Percentiles rank a stretch among this genome's conserved stretches.
phyloP scores from a whole-genome alignment of 2,797 vertebrate genomes.

The Enteromius thamalakanensis region DNA sequence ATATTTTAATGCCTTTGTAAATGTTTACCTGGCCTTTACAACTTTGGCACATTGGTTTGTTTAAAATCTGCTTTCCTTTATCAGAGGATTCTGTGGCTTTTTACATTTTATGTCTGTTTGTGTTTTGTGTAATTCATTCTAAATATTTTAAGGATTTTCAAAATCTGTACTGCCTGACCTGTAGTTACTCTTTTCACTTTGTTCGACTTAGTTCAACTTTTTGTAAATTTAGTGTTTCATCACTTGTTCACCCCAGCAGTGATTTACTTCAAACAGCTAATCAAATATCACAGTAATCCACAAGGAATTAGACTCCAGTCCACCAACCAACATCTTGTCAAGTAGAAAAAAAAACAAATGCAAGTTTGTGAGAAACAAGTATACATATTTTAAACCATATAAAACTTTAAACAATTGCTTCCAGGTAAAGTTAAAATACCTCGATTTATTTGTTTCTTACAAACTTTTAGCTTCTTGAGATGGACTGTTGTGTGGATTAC shows the following conservation, averaged over 20 bases:
- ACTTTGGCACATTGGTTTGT: conserved; percentile 15
- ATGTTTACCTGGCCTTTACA: conserved; percentile 18
- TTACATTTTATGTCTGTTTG: conserved; percentile 14
- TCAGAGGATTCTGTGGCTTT: conserved; percentile 6
- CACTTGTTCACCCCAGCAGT: neutral
- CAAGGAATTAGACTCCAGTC: neutral
- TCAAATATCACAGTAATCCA: neutral
- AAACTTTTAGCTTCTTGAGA: too few species aligned
- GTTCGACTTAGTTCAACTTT: neutral
- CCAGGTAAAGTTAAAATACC: neutral
- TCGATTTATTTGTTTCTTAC: too few species aligned
- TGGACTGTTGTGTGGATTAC: neutral
- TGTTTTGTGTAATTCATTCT: conserved; percentile 22
- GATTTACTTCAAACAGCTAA: neutral
- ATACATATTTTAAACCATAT: neutral
- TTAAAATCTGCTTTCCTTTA: neutral
- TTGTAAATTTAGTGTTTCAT: neutral
- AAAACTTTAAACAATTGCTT: neutral
- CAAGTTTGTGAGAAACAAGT: neutral
- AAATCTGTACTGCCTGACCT: neutral
- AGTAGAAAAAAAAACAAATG: neutral
- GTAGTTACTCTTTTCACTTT: conserved; percentile 5
- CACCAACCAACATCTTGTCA: neutral
- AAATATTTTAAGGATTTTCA: conserved; percentile 6
- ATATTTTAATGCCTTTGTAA: conserved; percentile 30